phyloP scores from a whole-genome alignment of 1,140 invertebrate species.

The Trachelipus rathkii region DNA sequence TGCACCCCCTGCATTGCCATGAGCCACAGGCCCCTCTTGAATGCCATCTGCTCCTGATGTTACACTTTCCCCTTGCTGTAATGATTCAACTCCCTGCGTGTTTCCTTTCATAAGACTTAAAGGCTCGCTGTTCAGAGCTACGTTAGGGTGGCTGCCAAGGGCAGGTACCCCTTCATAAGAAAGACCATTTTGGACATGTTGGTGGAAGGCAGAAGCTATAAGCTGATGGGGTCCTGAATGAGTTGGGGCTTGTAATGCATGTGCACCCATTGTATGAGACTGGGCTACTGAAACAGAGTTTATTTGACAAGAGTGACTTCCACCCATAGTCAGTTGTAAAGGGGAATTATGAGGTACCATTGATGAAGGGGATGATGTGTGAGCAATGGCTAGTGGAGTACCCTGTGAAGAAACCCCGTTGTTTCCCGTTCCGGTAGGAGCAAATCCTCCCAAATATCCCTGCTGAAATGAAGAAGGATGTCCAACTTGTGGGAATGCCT shows the following conservation, averaged over 20 bases:
- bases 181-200: conserved; percentile 30
- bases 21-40: too few relatives aligned
- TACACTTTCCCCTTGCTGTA: background rate
- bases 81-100: background rate
- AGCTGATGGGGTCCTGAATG: conserved; percentile 34
- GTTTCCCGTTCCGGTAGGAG: conserved; percentile 22
- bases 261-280: conserved; percentile 20
- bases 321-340: conserved; percentile 40
- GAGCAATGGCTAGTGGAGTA: conserved; percentile 35
- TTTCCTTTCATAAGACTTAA: conserved; percentile 40
- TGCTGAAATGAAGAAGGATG: conserved; percentile 39
- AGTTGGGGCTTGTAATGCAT: conserved; percentile 25
- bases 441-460: conserved; percentile 26
- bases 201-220: conserved; percentile 32
- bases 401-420: conserved; percentile 32
- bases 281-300: conserved; percentile 34
- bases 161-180: conserved; percentile 34
- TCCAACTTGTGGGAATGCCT: conserved; percentile 38
- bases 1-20: too few relatives aligned
- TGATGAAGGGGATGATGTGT: conserved; percentile 34
- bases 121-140: conserved; percentile 35
- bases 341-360: conserved; percentile 32
- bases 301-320: conserved; percentile 25
- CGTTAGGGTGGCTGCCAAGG: conserved; percentile 29
- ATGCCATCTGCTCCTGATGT: background rate